Percentiles rank a stretch among this genome's conserved stretches.
phyloP scores from a whole-genome alignment of 2,797 vertebrate species.

The Channallabes apus region DNA sequence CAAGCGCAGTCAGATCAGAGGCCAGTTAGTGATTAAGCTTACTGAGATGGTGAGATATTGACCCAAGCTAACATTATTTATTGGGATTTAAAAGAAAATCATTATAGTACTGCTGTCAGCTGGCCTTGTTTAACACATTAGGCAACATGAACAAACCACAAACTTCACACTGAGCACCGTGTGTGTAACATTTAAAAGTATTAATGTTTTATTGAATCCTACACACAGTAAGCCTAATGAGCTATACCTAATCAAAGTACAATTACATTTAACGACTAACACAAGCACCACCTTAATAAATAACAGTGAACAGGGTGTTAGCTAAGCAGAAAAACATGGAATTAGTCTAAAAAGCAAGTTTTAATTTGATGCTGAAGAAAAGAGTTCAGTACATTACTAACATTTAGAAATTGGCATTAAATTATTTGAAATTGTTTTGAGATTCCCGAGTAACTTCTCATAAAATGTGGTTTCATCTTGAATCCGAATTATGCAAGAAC shows the following conservation, averaged over 20 bases:
- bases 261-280: background rate
- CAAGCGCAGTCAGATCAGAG: constrained; percentile 12
- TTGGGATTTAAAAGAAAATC: background rate
- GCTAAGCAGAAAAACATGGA: background rate
- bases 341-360: background rate
- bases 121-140: background rate
- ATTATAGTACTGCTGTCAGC: background rate
- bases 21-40: constrained; percentile 2
- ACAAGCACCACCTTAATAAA: background rate
- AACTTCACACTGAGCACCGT: background rate
- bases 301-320: background rate
- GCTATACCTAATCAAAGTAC: background rate
- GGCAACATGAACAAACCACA: background rate
- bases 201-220: background rate
- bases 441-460: background rate
- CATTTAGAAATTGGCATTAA: background rate
- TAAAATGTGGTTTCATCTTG: background rate
- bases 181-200: background rate
- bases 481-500: background rate
- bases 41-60: background rate
- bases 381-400: background rate
- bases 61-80: background rate
- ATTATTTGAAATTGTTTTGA: background rate
- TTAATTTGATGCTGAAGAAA: background rate
- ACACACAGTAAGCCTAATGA: background rate